Evolutionary conservation across 2,888 invertebrate genomes (phyloP), one percentile per base, ranked within the genome.

Genomic region (Oscheius myriophilus): DNA sequence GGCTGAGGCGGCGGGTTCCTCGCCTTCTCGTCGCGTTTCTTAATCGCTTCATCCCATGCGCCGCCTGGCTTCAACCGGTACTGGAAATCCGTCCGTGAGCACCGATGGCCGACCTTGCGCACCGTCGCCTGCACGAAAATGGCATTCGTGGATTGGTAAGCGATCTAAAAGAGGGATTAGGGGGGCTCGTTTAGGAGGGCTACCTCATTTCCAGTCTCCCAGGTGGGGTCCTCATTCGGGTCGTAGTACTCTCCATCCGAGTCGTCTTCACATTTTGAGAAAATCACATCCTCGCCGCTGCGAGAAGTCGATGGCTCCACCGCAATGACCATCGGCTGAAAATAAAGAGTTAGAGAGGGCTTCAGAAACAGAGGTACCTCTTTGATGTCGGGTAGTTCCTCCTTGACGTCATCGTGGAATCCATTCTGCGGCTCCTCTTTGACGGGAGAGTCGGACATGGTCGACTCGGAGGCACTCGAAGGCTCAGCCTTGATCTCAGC

Each of bases 81-180:
- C n/a, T 49, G 18, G 14, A 69, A 49, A 58, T 69, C 69, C 1
- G 69, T 69, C 45, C 69, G 18, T 3, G 69, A 64, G 52, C 57
- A 69, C 11, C 63, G 57, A 52, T 69, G 69, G 33, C 69, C 69
- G 41, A 39, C 41, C 45, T 57, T 64, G 26, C 69, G 49, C 1
- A 57, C 58, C 2, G 51, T 49, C 18, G 23, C 26, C 21, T 57
- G 49, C 16, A 64, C 64, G 18, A 63, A 69, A 6, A 39, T 49
- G 26, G 61, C 57, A 21, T 64, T 57, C 7, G 1, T 42, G 3
- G 58, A 49, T 1, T 26, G 43, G 46, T 39, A 65, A 9, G 64
- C 69, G 16, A 58, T 33, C 69, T 69, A 39, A 16, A 64, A 25
- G 4, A 33, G 4, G 33, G 33, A 9, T 33, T 6, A 33, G 33